These are phyloP conservation scores for Poecilia picta DNA, from an alignment of 2,797 vertebrate genomes.

Conservation along the genomic window DNA sequence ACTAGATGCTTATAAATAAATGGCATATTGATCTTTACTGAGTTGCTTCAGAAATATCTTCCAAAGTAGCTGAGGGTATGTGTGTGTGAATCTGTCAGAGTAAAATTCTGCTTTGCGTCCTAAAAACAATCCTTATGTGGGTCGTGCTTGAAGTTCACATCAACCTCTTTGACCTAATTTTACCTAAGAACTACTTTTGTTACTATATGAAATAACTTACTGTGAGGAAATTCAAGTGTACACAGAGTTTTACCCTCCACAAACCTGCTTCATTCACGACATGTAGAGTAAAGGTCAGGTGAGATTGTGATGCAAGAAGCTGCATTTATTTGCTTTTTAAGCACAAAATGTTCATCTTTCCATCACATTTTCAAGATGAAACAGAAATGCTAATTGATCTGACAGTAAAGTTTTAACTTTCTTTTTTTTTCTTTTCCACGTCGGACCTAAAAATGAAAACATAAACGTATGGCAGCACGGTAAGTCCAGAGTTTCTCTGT, in stretches of 20 bases:
- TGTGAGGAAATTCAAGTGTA: background rate
- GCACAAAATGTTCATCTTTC: background rate
- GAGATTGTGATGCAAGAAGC: slow-evolving; percentile 18
- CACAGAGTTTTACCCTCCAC: background rate
- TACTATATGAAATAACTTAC: background rate
- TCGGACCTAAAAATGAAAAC: slow-evolving; percentile 24
- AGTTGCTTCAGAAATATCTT: background rate
- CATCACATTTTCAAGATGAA: background rate
- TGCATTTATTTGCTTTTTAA: slow-evolving; percentile 31
- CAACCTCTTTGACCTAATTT: background rate
- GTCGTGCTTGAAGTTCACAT: background rate
- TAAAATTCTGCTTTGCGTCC: background rate
- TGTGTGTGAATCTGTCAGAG: background rate
- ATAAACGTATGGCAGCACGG: slow-evolving; percentile 70
- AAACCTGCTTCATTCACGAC: background rate
- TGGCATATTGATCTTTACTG: background rate
- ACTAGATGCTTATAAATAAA: too few relatives aligned
- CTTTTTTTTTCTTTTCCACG: slow-evolving; percentile 37
- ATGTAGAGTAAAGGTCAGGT: slow-evolving; percentile 28
- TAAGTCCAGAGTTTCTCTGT: slow-evolving; percentile 52
- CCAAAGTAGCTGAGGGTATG: background rate
- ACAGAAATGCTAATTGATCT: background rate
- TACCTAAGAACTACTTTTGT: background rate
- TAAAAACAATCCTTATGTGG: background rate
- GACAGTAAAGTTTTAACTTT: slow-evolving; percentile 9